Conservation (phyloP, 2,113 vertebrate genomes). For the Tympanuchus pallidicinctus region DNA sequence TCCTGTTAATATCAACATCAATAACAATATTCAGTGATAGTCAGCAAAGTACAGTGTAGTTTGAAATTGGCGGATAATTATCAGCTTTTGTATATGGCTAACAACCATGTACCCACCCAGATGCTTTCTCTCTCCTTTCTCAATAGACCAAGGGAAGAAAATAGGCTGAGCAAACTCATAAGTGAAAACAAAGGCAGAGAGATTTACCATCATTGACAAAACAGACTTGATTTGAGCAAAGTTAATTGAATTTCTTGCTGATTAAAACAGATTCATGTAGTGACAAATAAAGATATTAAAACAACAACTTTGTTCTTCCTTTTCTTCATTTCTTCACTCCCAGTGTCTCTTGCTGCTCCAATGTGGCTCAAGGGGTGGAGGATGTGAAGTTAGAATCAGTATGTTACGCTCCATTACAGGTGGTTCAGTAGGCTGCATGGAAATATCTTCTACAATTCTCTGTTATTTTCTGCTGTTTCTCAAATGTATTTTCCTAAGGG, state of each 20-base stretch:
- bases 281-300: neutral
- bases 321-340: neutral
- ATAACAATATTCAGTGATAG: neutral
- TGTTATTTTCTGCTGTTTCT: neutral
- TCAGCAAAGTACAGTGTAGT: neutral
- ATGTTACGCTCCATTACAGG: neutral
- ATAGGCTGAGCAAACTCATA: neutral
- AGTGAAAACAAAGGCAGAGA: neutral
- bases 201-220: neutral
- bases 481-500: rapidly evolving
- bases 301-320: neutral
- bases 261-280: neutral
- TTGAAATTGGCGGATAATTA: neutral
- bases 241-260: neutral
- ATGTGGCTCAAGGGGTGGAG: too few relatives aligned
- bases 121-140: neutral
- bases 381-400: too few relatives aligned
- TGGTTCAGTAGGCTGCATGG: neutral
- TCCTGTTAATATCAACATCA: neutral
- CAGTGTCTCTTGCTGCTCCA: rapidly evolving
- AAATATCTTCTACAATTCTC: neutral
- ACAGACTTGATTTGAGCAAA: neutral
- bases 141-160: neutral
- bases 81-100: neutral
- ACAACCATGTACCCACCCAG: neutral